Evolutionary conservation across 1,140 invertebrate species (phyloP), one percentile per base, ranked within the genome.

Genomic region (Drosophila suzukii): DNA sequence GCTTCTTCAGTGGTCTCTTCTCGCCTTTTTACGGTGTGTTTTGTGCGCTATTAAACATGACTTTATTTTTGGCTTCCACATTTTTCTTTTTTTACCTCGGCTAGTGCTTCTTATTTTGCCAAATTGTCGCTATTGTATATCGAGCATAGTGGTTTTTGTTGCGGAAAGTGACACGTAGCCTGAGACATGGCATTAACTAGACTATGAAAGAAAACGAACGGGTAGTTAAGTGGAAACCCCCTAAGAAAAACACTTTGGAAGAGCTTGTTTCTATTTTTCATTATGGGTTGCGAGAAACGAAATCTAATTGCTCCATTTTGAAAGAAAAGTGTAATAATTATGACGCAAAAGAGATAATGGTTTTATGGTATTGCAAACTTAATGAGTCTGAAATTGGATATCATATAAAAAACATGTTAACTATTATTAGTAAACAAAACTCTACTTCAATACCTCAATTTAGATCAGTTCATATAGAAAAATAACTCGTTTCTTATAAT

Each of bases 31-130:
- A 57, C 65, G 74, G 57, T 44, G 63, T 77, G 44, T 77, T 77
- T 76, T 77, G 63, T 77, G 74, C 75, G 57, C 74, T 74, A 77
- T 77, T 77, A 77, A 77, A 77, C 74, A 77, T 70, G 75, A 60
- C 63, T 77, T 76, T 70, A 77, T 60, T 77, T 59, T 71, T 71
- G 65, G 67, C 67, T 70, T 71, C 43, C 27, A 17, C 65, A 58
- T 39, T 55, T 57, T 57, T 15, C 41, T 43, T 27, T 47, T 47
- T 38, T 5, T 27, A 3, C 27, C 38, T 8, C 11, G 38, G 6
- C 6, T 41, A 36, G 51, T 75, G 50, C 55, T 36, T 34, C 39
- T 56, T 50, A 77, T 44, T 76, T 75, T 74, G 53, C 59, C 51
- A 75, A 75, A 75, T 65, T 75, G 59, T 74, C 58, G 72, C 71